A percentile compares a stretch with the other conserved stretches of the same genome.
Conservation (phyloP, 2,888 invertebrate genomes). For the Conchocele bisecta region DNA sequence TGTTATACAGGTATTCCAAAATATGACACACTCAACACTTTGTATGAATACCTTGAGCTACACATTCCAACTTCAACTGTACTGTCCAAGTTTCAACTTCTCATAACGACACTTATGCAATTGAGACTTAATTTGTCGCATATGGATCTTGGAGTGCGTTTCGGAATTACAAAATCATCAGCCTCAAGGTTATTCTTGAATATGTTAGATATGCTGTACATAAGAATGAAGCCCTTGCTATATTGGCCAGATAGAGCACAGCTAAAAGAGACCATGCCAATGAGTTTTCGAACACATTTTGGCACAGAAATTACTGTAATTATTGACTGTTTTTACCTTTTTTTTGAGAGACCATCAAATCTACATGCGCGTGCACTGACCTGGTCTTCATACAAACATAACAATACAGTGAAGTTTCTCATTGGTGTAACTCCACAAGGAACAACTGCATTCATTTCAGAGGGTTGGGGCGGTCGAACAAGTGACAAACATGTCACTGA, state of each 20-base stretch:
- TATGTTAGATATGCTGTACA: conserved; percentile 3
- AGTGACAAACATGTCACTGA: too few relatives aligned
- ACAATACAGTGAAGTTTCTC: too few relatives aligned
- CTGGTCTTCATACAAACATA: too few relatives aligned
- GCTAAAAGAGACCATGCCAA: neutral
- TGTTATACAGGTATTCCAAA: conserved; percentile 23
- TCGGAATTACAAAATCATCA: conserved; percentile 10
- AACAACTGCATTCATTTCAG: too few relatives aligned
- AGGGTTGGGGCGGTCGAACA: too few relatives aligned
- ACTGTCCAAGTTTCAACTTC: conserved; percentile 22
- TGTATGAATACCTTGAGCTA: conserved; percentile 21
- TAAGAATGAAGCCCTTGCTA: neutral
- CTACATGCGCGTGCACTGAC: too few relatives aligned
- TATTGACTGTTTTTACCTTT: conserved; percentile 12
- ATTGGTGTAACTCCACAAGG: too few relatives aligned
- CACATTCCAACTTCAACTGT: conserved; percentile 6
- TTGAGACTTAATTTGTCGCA: conserved; percentile 6
- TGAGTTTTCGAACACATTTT: neutral
- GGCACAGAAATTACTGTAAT: neutral
- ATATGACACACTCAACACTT: neutral
- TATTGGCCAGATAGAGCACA: conserved; percentile 22
- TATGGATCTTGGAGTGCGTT: conserved; percentile 12
- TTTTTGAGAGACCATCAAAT: too few relatives aligned
- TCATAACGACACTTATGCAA: conserved; percentile 17
- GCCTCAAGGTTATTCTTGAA: conserved; percentile 3